Base-by-base conservation (phyloP, 2,888 invertebrate genomes). In the Phlogophora meticulosa region DNA sequence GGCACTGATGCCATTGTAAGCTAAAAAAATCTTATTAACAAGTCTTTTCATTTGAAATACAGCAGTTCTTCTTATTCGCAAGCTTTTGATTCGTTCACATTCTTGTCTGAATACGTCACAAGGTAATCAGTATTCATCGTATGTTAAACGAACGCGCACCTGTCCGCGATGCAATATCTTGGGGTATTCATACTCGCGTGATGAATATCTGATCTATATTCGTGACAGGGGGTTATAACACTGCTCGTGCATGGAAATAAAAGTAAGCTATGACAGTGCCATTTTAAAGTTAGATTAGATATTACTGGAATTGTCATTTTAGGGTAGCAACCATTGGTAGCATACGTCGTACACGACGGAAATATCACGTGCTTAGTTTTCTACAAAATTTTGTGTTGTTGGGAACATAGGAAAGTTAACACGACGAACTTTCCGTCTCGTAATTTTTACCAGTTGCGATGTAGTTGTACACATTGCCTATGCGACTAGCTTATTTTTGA, bases 131-230 rank as follows among this genome's bases (percentile, higher is more conserved):
- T 59, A 68, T 68, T 58, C 68, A 52, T 45, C 51, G 45, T 42
- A 40, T 40, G 38, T 17, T 46, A 68, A 52, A 15, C 20, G 51
- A 15, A 10, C 10, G 51, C 34, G 11, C 15, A 51, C 38, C 43
- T 61, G 49, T 70, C 43, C 10, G 49, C 61, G n/a, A 56, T 36
- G 49, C 48, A 70, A 56, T 55, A 70, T 52, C 20, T 24, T n/a
- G 0, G 13, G 20, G 52, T n/a, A 36, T 67, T 67, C 43, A 55
- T 20, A 20, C 20, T 36, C 11, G 22, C 15, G n/a, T 36, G 40
- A 36, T 52, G 20, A 40, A 52, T 61, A 68, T 36, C 17, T 32
- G 28, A 28, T 28, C 28, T 4, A 36, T n/a, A 51, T 34, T 40
- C 7, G 13, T 38, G 34, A 24, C 10, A 42, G 36, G 22, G n/a